Evolutionary conservation across 2,888 invertebrate species (phyloP).

Genomic region (Peribatodes rhomboidaria): DNA sequence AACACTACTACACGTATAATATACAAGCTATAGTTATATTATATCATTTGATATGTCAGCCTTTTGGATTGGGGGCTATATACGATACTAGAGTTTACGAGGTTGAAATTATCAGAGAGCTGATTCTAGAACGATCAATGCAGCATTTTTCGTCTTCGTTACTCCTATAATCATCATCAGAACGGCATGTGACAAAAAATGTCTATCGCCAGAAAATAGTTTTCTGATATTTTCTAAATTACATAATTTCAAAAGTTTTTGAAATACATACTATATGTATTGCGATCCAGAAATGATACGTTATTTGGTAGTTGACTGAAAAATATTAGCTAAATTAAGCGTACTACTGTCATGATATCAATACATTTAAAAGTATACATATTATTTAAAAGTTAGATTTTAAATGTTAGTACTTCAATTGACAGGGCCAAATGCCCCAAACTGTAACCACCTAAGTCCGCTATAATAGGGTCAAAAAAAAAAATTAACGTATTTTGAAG

Average conservation of each 20-base stretch:
- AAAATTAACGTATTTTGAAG: not conserved
- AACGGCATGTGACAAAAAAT: not conserved
- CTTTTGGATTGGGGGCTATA: conserved; percentile 47
- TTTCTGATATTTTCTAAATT: not conserved
- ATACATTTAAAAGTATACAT: no score
- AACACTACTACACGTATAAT: conserved; percentile 78
- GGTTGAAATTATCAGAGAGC: not conserved
- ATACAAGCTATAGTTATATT: conserved; percentile 79
- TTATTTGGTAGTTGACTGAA: no score
- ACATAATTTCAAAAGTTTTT: not conserved
- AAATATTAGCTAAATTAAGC: not conserved
- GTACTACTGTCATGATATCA: not conserved
- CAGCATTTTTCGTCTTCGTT: no score
- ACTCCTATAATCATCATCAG: not conserved
- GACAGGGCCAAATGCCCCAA: not conserved
- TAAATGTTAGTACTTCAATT: no score
- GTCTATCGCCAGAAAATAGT: not conserved
- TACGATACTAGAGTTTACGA: not conserved
- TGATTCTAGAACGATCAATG: not conserved
- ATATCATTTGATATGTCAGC: conserved; percentile 76
- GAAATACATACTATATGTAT: no score
- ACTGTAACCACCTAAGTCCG: not conserved
- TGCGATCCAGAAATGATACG: no score
- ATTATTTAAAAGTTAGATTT: no score
- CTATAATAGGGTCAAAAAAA: not conserved